phyloP scores from a whole-genome alignment of 1,140 invertebrate genomes.

The Argopecten irradians region DNA sequence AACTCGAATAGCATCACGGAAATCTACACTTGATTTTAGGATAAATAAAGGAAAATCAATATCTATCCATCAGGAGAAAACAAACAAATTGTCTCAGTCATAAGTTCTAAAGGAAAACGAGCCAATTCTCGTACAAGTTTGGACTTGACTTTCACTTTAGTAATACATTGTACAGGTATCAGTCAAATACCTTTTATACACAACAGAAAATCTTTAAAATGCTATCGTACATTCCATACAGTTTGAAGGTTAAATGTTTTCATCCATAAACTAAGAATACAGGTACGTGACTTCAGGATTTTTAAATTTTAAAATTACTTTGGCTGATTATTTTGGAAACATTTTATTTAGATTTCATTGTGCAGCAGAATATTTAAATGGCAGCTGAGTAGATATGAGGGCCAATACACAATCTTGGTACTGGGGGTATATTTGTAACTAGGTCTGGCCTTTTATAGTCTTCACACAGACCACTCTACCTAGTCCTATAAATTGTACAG shows the following conservation, averaged over 20 bases:
- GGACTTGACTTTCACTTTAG: slow-evolving; percentile 2
- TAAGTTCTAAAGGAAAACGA: neutral
- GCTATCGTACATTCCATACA: neutral
- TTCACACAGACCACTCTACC: neutral
- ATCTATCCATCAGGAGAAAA: neutral
- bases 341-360: neutral
- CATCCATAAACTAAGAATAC: neutral
- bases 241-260: neutral
- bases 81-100: neutral
- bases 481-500: neutral
- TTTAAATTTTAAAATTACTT: neutral
- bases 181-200: neutral
- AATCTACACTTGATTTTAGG: neutral
- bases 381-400: neutral
- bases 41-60: neutral
- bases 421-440: neutral
- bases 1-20: neutral
- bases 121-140: neutral
- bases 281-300: neutral
- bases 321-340: neutral
- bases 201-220: neutral
- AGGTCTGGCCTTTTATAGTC: neutral
- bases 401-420: neutral
- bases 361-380: neutral
- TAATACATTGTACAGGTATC: neutral